These are phyloP conservation scores for Drosophila subpulchrella DNA, from an alignment of 1,140 invertebrate species.

Conservation along the genomic window DNA sequence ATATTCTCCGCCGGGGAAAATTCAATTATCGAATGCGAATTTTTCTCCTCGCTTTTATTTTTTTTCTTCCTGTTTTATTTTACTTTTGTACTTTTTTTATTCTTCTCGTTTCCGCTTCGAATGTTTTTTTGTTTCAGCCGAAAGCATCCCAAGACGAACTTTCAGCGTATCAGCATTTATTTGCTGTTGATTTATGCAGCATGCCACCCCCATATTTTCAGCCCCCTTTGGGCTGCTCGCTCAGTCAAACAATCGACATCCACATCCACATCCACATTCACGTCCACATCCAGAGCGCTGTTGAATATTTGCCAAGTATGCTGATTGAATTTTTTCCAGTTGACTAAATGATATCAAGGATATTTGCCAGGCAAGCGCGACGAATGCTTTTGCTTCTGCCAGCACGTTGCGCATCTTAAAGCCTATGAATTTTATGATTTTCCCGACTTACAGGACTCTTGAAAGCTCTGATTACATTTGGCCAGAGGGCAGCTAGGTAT, in stretches of 20 bases:
- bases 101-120: conserved; percentile 75
- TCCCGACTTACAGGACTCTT: background rate
- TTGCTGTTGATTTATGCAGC: conserved; percentile 83
- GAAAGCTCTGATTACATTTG: conserved; percentile 23
- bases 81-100: conserved; percentile 46
- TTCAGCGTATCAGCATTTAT: conserved; percentile 84
- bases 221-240: conserved; percentile 19
- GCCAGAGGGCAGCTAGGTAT: conserved; percentile 31
- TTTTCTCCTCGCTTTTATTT: conserved; percentile 57
- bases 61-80: conserved; percentile 48
- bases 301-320: conserved; percentile 84
- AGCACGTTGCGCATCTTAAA: conserved; percentile 43
- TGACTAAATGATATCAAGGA: conserved; percentile 85
- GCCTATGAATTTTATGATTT: conserved; percentile 24
- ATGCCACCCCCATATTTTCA: background rate
- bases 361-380: conserved; percentile 70
- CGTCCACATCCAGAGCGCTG: conserved; percentile 38
- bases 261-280: conserved; percentile 21
- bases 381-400: conserved; percentile 33
- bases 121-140: conserved; percentile 80
- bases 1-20: conserved; percentile 66
- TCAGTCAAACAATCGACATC: conserved; percentile 54
- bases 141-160: conserved; percentile 72
- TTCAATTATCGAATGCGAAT: conserved; percentile 84
- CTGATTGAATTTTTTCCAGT: conserved; percentile 85